These are phyloP conservation scores for Theodoxus fluviatilis DNA, from an alignment of 2,888 invertebrate genomes.

Conservation along the genomic window DNA sequence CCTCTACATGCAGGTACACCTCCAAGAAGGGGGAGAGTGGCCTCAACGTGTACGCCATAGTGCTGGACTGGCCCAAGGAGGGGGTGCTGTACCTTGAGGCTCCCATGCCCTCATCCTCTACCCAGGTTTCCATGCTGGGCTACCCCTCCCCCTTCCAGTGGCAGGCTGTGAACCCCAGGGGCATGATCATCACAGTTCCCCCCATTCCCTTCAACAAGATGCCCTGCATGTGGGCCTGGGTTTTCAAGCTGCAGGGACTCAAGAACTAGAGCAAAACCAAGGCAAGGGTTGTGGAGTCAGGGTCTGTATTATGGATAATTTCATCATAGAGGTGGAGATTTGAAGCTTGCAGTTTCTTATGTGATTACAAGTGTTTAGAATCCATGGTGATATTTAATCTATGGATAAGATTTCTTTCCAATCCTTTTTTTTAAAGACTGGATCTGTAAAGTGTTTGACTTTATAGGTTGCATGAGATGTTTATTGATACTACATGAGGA, in stretches of 20 bases:
- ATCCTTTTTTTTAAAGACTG: no score
- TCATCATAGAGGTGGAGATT: no score
- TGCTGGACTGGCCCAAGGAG: constrained; percentile 75
- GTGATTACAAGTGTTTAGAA: no score
- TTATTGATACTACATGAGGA: no score
- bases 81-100: constrained; percentile 69
- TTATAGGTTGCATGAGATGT: no score
- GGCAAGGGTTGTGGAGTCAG: no score
- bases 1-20: constrained; percentile 43
- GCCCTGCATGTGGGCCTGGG: constrained; percentile 49
- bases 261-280: no score
- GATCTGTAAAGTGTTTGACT: no score
- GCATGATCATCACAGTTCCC: constrained; percentile 43
- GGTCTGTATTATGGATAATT: no score
- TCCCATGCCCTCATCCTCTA: constrained; percentile 51
- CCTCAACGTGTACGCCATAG: constrained; percentile 72
- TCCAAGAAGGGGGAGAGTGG: constrained; percentile 29
- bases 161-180: constrained; percentile 27
- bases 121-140: constrained; percentile 69
- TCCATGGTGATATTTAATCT: no score
- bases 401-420: no score
- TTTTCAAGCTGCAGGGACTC: constrained; percentile 37
- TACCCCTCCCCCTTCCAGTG: constrained; percentile 37
- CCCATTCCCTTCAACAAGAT: constrained; percentile 35
- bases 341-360: no score